These are phyloP conservation scores for Peromyscus eremicus DNA, from an alignment of 2,797 vertebrate species.

Conservation along the genomic window DNA sequence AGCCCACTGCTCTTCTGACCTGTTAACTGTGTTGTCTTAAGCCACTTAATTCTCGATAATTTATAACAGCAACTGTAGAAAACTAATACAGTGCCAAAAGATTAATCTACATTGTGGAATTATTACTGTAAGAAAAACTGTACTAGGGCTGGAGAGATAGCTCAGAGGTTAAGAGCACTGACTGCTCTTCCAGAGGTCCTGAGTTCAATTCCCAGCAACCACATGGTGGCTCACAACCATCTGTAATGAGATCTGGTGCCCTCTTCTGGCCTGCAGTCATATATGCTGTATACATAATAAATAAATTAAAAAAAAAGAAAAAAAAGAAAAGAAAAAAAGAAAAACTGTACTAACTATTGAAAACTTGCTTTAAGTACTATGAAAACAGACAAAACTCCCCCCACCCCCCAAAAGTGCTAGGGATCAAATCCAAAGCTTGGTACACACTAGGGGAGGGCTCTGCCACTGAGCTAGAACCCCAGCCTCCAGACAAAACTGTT, in stretches of 20 bases:
- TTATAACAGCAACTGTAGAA: constrained; percentile 45
- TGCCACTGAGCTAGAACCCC: not conserved
- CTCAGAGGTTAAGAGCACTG: no score
- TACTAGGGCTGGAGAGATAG: no score
- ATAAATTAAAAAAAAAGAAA: no score
- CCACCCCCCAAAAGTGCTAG: not conserved
- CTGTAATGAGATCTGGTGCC: no score
- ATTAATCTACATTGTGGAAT: constrained; percentile 38
- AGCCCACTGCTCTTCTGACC: not conserved
- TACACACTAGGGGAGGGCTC: not conserved
- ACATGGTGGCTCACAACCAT: no score
- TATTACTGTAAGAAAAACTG: constrained; percentile 62
- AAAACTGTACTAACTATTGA: constrained; percentile 41
- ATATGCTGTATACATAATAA: no score
- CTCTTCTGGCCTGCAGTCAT: no score
- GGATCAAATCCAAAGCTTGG: not conserved
- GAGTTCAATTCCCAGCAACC: no score
- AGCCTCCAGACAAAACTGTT: constrained; percentile 1
- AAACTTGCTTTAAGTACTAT: not conserved
- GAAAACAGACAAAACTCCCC: constrained; percentile 13
- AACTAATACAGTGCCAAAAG: not conserved
- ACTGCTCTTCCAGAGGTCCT: no score
- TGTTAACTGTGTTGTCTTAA: not conserved
- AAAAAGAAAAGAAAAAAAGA: constrained; percentile 69
- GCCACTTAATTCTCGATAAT: constrained; percentile 23